Evolutionary conservation across 2,797 vertebrate species (phyloP), one percentile per base, ranked within the genome.

Genomic region (Kryptolebias ocellatus): DNA sequence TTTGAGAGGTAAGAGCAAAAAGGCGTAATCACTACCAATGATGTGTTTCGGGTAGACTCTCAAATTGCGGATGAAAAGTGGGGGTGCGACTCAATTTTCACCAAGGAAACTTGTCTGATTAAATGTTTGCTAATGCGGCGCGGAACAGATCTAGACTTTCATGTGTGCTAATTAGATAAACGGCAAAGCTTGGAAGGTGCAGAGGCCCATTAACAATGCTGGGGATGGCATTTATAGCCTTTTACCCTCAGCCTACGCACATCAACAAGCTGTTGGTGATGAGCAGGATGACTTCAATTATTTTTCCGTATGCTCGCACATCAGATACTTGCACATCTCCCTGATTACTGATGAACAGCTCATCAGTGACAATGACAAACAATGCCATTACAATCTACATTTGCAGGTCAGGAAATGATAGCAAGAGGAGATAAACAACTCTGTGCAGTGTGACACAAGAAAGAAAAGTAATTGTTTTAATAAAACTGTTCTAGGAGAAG

Each of bases 211-310:
- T 87, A 87, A 70, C 74, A 63, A 79, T 67, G 62, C 20, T 29
- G 15, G 57, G 60, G 60, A 66, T 59, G 66, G 50, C 81, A 88
- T 89, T 91, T 85, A 86, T 84, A 87, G 76, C 66, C 53, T 27
- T 70, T 70, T 64, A 71, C 72, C 64, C 67, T 81, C 80, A 49
- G 70, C 75, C 65, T 81, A 69, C 42, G 17, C 74, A 73, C 74
- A 81, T 84, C 78, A 75, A 58, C 77, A 80, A 73, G 54, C 69
- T 74, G 70, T n/a, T 49, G 66, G 52, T 74, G 77, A 83, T 83
- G 75, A 86, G 67, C 55, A 70, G 56, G 53, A 84, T 63, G 60
- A 65, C 62, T 70, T 72, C 61, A 78, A 67, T 86, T 74, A 79
- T 84, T 85, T 63, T 66, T 55, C 57, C 2, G 7, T 63, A 61